These are phyloP conservation scores for Chrysopilus asiliformis DNA, from an alignment of 2,888 invertebrate species.

Conservation along the genomic window DNA sequence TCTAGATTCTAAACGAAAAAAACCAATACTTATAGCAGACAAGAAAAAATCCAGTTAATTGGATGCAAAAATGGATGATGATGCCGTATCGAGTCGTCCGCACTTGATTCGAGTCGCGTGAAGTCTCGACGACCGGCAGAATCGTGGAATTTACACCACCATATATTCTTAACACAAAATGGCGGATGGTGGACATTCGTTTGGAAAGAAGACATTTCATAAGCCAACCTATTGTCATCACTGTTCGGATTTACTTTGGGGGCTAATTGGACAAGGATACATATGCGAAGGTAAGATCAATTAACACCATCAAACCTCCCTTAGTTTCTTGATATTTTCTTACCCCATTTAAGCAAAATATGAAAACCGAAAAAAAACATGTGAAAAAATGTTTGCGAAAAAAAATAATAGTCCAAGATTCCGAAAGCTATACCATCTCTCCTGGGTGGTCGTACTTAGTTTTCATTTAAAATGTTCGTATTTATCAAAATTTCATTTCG, in stretches of 20 bases:
- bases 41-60: constrained; percentile 10
- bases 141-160: constrained; percentile 22
- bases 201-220: constrained; percentile 99
- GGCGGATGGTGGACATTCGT: constrained; percentile 79
- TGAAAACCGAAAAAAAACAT: too few species aligned
- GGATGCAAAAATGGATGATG: constrained; percentile 20
- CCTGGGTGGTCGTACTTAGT: too few species aligned
- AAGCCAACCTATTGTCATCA: constrained; percentile 99
- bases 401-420: too few species aligned
- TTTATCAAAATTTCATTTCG: too few species aligned
- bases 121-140: constrained; percentile 23
- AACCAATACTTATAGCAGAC: constrained; percentile 4
- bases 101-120: constrained; percentile 25
- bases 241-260: constrained; percentile 99
- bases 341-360: too few species aligned
- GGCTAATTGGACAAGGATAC: constrained; percentile 98
- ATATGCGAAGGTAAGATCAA: constrained; percentile 99
- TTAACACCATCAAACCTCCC: too few species aligned
- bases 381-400: too few species aligned
- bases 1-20: constrained; percentile 4
- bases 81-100: constrained; percentile 21
- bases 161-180: constrained; percentile 29
- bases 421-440: too few species aligned
- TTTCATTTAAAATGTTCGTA: too few species aligned
- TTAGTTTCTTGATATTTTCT: too few species aligned